Evolutionary conservation across 2,113 vertebrate species (phyloP), one percentile per base, ranked within the genome.

Genomic region (Tachycineta bicolor): DNA sequence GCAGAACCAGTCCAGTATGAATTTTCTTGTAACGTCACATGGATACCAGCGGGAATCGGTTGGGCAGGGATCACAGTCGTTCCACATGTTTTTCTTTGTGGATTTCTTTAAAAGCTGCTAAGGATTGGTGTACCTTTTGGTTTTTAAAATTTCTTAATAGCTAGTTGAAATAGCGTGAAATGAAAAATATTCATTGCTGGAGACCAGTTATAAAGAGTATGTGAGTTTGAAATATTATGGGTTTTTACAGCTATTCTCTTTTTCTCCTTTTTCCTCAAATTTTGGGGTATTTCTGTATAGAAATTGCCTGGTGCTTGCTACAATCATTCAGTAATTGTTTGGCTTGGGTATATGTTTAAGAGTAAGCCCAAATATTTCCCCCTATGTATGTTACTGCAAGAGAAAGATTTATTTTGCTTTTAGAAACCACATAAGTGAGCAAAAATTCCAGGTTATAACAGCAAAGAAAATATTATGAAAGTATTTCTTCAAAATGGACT

Each of bases 211-310:
- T 33, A 39, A 74, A 52, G 17, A 55, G 17, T 18, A 53, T 26
- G n/a, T 47, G 37, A 53, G 9, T n/a, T 34, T 39, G n/a, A 84
- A 87, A 73, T 20, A 29, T 13, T 41, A 12, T 26, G 8, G 6
- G 3, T 46, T 46, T 84, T 79, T 11, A 20, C 68, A 77, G 39
- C 31, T 71, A 5, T 39, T 83, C 5, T 71, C 52, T 73, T 80
- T 79, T 71, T 37, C 6, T 83, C 24, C 39, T 71, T 39, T 53
- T 58, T 5, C 31, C 59, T 49, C 33, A 67, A 33, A 10, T 62
- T 62, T 25, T 28, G 5, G 3, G 0, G 4, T 37, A 6, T 2
- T 62, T 75, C 47, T 47, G 5, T 47, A 6, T 53, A 52, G 49
- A 80, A 53, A 52, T 63, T 71, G 8, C 10, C 11, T 56, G 60